phyloP scores from a whole-genome alignment of 1,140 invertebrate genomes.

The Hirudo medicinalis region DNA sequence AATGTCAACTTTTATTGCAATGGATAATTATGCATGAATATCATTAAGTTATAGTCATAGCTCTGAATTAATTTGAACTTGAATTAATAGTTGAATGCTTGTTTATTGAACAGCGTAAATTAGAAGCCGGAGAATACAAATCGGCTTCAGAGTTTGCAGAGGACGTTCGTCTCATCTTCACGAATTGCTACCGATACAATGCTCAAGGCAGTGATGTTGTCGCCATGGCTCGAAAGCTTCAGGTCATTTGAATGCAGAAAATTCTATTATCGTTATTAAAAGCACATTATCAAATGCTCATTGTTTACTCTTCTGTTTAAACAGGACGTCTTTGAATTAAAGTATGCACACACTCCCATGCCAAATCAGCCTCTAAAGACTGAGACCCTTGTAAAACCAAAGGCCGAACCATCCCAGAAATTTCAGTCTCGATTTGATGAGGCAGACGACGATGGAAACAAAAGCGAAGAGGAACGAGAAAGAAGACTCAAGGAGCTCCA shows the following conservation, averaged over 20 bases:
- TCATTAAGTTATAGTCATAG: too few species aligned
- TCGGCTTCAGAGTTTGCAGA: conserved; percentile 78
- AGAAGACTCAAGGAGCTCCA: conserved; percentile 70
- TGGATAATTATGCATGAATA: too few species aligned
- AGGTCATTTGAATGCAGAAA: conserved; percentile 34
- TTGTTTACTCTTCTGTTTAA: too few species aligned
- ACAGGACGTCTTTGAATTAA: conserved; percentile 87
- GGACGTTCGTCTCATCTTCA: conserved; percentile 93
- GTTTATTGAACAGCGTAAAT: conserved; percentile 54
- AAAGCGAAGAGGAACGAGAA: conserved; percentile 49
- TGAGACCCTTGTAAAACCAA: neutral
- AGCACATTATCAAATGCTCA: too few species aligned
- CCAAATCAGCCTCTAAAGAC: neutral
- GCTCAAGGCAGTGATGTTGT: conserved; percentile 93
- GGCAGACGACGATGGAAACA: conserved; percentile 38
- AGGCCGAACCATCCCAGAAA: neutral
- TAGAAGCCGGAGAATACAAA: conserved; percentile 85
- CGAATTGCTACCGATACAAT: conserved; percentile 98
- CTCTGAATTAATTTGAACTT: too few species aligned
- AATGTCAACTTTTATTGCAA: too few species aligned
- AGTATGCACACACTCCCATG: conserved; percentile 74
- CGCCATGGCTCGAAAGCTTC: conserved; percentile 85
- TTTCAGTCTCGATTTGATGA: conserved; percentile 9
- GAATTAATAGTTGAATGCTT: too few species aligned
- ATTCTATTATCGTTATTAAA: too few species aligned